phyloP scores from a whole-genome alignment of 2,888 invertebrate species.

The Epinotia bilunana region DNA sequence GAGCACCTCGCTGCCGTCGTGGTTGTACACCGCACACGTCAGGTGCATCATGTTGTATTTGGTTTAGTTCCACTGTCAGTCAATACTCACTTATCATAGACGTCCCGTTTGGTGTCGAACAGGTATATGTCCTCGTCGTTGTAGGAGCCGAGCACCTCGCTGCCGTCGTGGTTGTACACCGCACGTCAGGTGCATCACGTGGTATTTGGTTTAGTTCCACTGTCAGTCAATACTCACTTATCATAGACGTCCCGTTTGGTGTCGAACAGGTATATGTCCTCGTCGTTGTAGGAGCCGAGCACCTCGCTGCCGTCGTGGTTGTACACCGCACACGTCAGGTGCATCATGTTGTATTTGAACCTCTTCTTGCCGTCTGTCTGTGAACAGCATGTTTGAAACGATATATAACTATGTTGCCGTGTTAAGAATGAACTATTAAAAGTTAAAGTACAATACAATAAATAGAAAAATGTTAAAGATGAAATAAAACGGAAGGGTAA shows the following conservation, averaged over 20 bases:
- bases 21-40: conserved; percentile 95
- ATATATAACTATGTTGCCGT: background rate
- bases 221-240: conserved; percentile 59
- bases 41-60: conserved; percentile 85
- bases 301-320: conserved; percentile 96
- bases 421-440: background rate
- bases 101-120: conserved; percentile 87
- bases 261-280: conserved; percentile 95
- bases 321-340: conserved; percentile 95
- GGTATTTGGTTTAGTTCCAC: conserved; percentile 44
- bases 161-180: conserved; percentile 95
- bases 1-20: conserved; percentile 95
- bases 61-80: too few species aligned
- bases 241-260: conserved; percentile 77
- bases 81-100: conserved; percentile 67
- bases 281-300: conserved; percentile 96
- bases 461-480: too few species aligned
- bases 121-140: conserved; percentile 97
- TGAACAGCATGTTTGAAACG: conserved; percentile 31
- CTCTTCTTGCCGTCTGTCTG: conserved; percentile 58
- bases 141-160: conserved; percentile 96
- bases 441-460: too few species aligned
- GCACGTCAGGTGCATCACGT: conserved; percentile 91
- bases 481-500: too few species aligned
- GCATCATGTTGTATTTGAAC: conserved; percentile 64